Base-by-base conservation (phyloP, 2,888 invertebrate genomes). In the Mythimna impura region DNA sequence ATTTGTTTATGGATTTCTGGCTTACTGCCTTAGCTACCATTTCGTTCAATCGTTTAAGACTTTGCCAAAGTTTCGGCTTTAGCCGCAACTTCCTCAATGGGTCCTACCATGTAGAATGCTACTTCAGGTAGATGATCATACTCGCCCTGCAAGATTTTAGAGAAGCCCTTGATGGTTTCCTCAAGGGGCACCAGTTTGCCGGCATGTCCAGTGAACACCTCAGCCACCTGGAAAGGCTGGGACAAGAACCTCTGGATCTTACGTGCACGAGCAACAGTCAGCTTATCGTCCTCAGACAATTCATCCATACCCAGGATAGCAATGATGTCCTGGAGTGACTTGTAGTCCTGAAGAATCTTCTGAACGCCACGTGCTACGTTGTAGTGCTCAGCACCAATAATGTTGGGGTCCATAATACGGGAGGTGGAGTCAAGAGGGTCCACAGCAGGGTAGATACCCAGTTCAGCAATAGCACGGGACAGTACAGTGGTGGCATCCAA, bases 31-130 rank as follows among this genome's bases (percentile, higher is more conserved):
- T 99, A 75, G 97, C 97, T 72, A 97, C 96, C 67, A 98, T 99
- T 43, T 72, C 22, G 17, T 61, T 66, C 69, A 65, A 57, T 62
- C 50, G 73, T 87, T 92, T 93, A 77, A 78, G 86, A 92, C 91
- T 97, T 97, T 73, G 97, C 97, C 86, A 98, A 94, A 82, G 97
- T 97, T 90, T 98, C 98, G 75, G 99, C 98, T 94, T 99, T 99
- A 81, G 97, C 97, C 66, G 97, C 73, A 67, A 86, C 87, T 67
- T 86, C 86, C 91, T 99, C 98, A 89, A 99, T 98, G 78, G 98
- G 98, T 85, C 99, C 99, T 79, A 99, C 99, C 99, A 99, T 99
- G 97, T 99, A 99, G 97, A 99, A 99, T 78, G 99, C 99, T 84
- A 98, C 97, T 95, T 99, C 99, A 40, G 99, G 99, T 87, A 99